Evolutionary conservation across 2,888 invertebrate genomes (phyloP), one percentile per base, ranked within the genome.

Genomic region (Dicyrtoma fusca): DNA sequence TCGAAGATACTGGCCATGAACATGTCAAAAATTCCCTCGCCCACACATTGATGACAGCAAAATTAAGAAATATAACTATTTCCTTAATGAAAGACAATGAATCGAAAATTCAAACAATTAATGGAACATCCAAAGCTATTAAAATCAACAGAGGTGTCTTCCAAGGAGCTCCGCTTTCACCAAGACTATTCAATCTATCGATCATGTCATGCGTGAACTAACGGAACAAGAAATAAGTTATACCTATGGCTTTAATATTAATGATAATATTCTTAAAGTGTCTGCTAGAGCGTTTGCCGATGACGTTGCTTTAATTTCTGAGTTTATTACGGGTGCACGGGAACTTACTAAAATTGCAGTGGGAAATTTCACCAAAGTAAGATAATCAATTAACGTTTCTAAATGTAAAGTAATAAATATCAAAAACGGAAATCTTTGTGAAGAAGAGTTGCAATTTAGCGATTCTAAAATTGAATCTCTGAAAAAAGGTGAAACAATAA

Each of bases 141-240:
- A 21, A 4, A 45, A 62, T 21, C 11, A 62, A 45, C 13, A 14
- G 23, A 10, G 73, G 73, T 42, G 44, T 73, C 1, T 70, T 73
- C 14, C 73, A 73, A 19, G 73, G 73, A 13, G 64, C 70, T 1
- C 65, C 66, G 3, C 47, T 65, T 26, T 73, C 70, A 6, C 73
- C 73, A 5, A 53, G 49, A 21, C 57, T 70, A 3, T 70, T 73
- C 51, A 73, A 73, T 26, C 53, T 13, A 53, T 65, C 51, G 61
- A 73, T 34, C 69, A 61, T 19, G 61, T 73, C 5, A 13, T 73
- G n/a, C 11, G 34, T 57, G 13, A 21, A 1, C 34, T 73, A 11
- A 23, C 57, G 1, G 73, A 73, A n/a, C 14, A 25, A 25, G 66
- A 65, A 53, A 26, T 73, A n/a, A 26, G 19, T 0, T 21, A 65